These are phyloP conservation scores for Petrophora chlorosata DNA, from an alignment of 2,888 invertebrate species.

Conservation along the genomic window DNA sequence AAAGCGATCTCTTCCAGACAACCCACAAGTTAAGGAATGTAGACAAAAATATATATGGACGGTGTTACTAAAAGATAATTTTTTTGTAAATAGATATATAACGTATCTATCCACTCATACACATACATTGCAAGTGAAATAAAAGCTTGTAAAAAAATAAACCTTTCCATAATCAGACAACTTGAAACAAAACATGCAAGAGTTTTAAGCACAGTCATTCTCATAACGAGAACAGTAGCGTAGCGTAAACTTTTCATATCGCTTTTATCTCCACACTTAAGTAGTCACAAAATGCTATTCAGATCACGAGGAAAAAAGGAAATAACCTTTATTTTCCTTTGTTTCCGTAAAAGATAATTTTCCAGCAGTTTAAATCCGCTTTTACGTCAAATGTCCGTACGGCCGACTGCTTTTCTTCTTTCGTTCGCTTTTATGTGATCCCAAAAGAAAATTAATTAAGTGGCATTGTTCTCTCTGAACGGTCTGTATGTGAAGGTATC, in stretches of 20 bases:
- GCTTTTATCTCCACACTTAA: slow-evolving; percentile 23
- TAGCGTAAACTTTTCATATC: slow-evolving; percentile 5
- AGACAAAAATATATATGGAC: too few relatives aligned
- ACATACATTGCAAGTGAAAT: too few relatives aligned
- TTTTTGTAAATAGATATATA: too few relatives aligned
- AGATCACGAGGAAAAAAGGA: slow-evolving; percentile 21
- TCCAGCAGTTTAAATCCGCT: slow-evolving; percentile 62
- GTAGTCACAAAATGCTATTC: slow-evolving; percentile 23
- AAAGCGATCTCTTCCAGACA: too few relatives aligned
- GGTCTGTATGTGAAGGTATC: slow-evolving; percentile 57
- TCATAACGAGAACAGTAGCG: neutral
- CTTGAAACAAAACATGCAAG: too few relatives aligned
- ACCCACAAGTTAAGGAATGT: too few relatives aligned
- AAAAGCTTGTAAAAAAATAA: too few relatives aligned
- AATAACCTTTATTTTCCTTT: slow-evolving; percentile 37
- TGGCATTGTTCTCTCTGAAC: slow-evolving; percentile 63
- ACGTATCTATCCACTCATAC: too few relatives aligned
- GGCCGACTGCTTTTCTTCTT: slow-evolving; percentile 57
- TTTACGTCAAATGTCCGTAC: slow-evolving; percentile 58
- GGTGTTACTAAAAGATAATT: too few relatives aligned
- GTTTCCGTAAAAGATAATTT: slow-evolving; percentile 43
- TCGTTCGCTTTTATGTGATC: slow-evolving; percentile 59
- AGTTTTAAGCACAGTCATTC: neutral
- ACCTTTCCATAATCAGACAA: too few relatives aligned
- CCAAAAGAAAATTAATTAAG: slow-evolving; percentile 77